Evolutionary conservation across 2,888 invertebrate genomes (phyloP).

Genomic region (Trachelus troglodyta): DNA sequence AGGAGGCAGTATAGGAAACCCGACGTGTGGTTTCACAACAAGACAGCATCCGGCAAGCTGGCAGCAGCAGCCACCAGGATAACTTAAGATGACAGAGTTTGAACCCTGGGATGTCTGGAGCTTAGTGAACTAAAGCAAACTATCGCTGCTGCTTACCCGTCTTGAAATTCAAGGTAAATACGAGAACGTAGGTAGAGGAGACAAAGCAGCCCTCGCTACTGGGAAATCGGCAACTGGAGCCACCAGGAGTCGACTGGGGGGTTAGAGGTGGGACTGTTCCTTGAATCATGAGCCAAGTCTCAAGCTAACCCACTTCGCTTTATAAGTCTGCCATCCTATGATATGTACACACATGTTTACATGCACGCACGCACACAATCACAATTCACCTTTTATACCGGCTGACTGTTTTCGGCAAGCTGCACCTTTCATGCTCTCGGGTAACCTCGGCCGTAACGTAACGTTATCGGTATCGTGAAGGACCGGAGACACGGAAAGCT

Average conservation of each 20-base stretch:
- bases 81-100: slow-evolving; percentile 37
- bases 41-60: background rate
- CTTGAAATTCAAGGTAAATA: slow-evolving; percentile 49
- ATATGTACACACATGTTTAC: background rate
- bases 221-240: background rate
- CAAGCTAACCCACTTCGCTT: background rate
- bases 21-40: background rate
- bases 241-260: background rate
- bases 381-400: background rate
- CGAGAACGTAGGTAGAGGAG: slow-evolving; percentile 28
- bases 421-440: background rate
- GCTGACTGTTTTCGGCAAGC: background rate
- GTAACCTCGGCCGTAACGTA: background rate
- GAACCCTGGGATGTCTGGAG: slow-evolving; percentile 38
- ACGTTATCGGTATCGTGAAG: too few species aligned
- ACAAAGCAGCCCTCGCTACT: background rate
- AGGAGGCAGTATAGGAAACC: background rate
- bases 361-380: background rate
- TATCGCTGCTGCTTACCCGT: slow-evolving; percentile 53
- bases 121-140: slow-evolving; percentile 58
- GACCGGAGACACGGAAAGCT: background rate
- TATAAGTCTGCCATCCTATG: background rate
- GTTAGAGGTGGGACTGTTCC: background rate
- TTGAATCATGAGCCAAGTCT: background rate
- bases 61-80: slow-evolving; percentile 1